phyloP scores from a whole-genome alignment of 2,888 invertebrate species.

The Phyllotreta cruciferae region DNA sequence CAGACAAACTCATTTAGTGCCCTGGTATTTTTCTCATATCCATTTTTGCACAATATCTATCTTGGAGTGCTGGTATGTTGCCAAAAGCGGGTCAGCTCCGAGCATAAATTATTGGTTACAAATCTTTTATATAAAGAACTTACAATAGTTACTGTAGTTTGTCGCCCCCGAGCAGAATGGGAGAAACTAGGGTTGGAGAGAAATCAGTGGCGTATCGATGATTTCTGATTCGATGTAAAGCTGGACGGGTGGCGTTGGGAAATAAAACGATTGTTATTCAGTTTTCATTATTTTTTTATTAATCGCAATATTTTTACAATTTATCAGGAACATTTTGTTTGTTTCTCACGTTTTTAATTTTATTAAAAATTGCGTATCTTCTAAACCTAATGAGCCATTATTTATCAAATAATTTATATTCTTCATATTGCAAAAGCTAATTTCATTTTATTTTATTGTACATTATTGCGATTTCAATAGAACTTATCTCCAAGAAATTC shows the following conservation, averaged over 20 bases:
- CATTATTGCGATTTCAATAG: constrained; percentile 39
- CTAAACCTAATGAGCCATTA: constrained; percentile 48
- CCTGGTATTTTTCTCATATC: constrained; percentile 34
- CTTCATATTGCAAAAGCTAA: constrained; percentile 47
- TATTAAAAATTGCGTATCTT: constrained; percentile 49
- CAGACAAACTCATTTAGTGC: constrained; percentile 31
- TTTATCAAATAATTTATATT: constrained; percentile 44
- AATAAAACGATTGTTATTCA: background rate
- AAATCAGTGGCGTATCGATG: background rate
- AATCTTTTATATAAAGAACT: constrained; percentile 47
- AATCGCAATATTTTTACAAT: constrained; percentile 45
- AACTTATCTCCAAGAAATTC: constrained; percentile 18
- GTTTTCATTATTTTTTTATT: constrained; percentile 45
- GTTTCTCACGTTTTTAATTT: constrained; percentile 36
- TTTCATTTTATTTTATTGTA: constrained; percentile 42
- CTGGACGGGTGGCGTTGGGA: background rate
- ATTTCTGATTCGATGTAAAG: background rate
- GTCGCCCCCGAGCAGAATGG: constrained; percentile 40
- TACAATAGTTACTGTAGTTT: constrained; percentile 43
- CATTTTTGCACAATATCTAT: constrained; percentile 41
- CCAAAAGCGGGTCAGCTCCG: constrained; percentile 43
- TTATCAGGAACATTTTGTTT: constrained; percentile 50
- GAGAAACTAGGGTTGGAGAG: constrained; percentile 26
- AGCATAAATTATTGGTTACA: constrained; percentile 49
- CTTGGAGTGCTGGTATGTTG: constrained; percentile 39